These are phyloP conservation scores for Xenentodon cancila DNA, from an alignment of 2,797 vertebrate genomes.

Conservation along the genomic window DNA sequence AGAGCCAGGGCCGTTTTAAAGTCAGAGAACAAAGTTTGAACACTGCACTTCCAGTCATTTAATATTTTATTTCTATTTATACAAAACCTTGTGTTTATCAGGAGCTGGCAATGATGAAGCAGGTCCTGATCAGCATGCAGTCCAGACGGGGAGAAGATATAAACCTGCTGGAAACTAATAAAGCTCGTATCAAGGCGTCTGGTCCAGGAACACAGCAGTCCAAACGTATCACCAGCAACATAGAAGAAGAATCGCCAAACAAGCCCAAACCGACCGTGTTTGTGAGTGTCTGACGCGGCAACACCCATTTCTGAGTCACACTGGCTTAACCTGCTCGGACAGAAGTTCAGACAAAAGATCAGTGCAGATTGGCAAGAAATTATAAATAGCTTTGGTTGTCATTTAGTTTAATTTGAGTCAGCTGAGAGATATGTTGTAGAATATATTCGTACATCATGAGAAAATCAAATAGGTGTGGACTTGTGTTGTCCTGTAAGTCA, in stretches of 20 bases:
- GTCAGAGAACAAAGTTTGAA: not conserved
- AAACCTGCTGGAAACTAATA: slow-evolving; percentile 60
- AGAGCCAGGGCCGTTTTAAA: not conserved
- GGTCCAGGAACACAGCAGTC: slow-evolving; percentile 46
- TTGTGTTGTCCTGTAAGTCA: not conserved
- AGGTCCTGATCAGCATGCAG: slow-evolving; percentile 87
- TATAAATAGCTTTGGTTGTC: slow-evolving; percentile 13
- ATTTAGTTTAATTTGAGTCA: slow-evolving; percentile 24
- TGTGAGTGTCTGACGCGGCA: slow-evolving; percentile 85
- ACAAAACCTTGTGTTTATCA: slow-evolving; percentile 52
- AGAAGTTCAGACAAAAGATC: slow-evolving; percentile 42
- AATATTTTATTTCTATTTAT: slow-evolving; percentile 2
- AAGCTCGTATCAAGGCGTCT: slow-evolving; percentile 25
- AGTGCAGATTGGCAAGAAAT: not conserved
- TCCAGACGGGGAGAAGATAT: slow-evolving; percentile 74
- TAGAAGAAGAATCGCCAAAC: slow-evolving; percentile 79
- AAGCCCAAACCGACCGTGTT: slow-evolving; percentile 92
- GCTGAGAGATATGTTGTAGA: slow-evolving; percentile 7
- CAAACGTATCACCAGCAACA: slow-evolving; percentile 53
- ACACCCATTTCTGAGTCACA: slow-evolving; percentile 66
- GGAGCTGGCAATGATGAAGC: slow-evolving; percentile 95
- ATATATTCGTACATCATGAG: not conserved
- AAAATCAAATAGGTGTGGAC: slow-evolving; percentile 5
- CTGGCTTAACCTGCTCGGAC: slow-evolving; percentile 41
- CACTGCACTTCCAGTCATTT: slow-evolving; percentile 11